Evolutionary conservation across 2,797 vertebrate genomes (phyloP).

Genomic region (Rhodeus uyekii): DNA sequence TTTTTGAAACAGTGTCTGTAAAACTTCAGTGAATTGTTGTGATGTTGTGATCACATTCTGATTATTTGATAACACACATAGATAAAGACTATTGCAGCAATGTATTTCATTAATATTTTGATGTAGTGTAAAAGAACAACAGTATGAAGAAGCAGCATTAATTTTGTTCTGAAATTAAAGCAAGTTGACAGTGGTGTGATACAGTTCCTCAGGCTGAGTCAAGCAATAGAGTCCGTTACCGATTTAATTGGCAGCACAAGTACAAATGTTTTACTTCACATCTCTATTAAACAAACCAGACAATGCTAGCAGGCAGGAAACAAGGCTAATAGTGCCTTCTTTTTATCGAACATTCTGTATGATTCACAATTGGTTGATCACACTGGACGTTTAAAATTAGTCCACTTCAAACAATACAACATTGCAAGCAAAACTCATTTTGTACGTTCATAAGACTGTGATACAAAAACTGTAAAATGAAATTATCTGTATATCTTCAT

Average conservation of each 20-base stretch:
- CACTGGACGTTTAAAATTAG: slow-evolving; percentile 29
- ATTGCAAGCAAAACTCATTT: neutral
- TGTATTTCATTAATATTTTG: neutral
- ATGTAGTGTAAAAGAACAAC: neutral
- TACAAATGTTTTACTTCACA: slow-evolving; percentile 40
- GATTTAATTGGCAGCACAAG: slow-evolving; percentile 42
- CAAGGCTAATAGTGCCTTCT: slow-evolving; percentile 36
- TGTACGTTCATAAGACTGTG: slow-evolving; percentile 22
- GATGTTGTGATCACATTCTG: neutral
- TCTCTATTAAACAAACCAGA: slow-evolving; percentile 47
- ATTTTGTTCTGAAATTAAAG: slow-evolving; percentile 18
- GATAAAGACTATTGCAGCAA: neutral
- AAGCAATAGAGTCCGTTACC: slow-evolving; percentile 31
- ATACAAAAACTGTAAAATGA: slow-evolving; percentile 23
- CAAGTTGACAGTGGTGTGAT: slow-evolving; percentile 34
- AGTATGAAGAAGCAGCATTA: neutral
- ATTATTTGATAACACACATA: neutral
- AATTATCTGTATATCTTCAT: slow-evolving; percentile 58
- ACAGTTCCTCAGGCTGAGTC: slow-evolving; percentile 23
- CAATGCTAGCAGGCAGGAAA: slow-evolving; percentile 40
- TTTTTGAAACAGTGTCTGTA: neutral
- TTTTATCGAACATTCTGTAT: slow-evolving; percentile 20
- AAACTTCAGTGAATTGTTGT: neutral
- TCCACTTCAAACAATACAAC: slow-evolving; percentile 30
- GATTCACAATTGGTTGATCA: slow-evolving; percentile 14